These are phyloP conservation scores for Lipotes vexillifer DNA, from an alignment of 2,113 vertebrate genomes.

Conservation along the genomic window DNA sequence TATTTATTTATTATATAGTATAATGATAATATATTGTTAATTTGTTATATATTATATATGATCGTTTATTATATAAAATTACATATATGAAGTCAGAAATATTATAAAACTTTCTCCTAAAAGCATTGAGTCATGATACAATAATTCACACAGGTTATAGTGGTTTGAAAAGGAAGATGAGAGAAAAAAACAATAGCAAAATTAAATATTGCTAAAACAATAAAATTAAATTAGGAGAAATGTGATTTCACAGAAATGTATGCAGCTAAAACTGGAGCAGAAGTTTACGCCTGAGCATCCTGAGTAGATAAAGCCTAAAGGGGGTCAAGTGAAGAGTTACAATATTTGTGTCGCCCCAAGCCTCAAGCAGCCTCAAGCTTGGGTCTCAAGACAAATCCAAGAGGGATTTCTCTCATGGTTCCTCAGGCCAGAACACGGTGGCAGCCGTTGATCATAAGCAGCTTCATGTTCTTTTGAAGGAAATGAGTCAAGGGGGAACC, in stretches of 20 bases:
- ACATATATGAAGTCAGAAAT: background rate
- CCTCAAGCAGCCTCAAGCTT: background rate
- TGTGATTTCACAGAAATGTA: background rate
- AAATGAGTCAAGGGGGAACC: background rate
- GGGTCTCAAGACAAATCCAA: too few relatives aligned
- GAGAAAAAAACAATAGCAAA: background rate
- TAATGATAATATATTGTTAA: background rate
- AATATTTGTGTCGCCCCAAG: fast-evolving
- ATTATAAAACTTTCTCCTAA: background rate
- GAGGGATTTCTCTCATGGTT: background rate
- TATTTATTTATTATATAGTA: background rate
- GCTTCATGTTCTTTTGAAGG: background rate
- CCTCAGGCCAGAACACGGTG: background rate
- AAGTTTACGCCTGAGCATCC: background rate
- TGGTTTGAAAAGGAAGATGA: background rate
- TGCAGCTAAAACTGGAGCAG: background rate
- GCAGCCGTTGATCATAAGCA: too few relatives aligned
- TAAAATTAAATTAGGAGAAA: background rate
- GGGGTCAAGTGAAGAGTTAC: fast-evolving
- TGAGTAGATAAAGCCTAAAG: background rate
- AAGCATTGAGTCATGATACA: background rate
- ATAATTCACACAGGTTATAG: background rate
- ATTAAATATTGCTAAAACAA: background rate
- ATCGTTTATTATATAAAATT: background rate
- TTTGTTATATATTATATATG: background rate